phyloP scores from a whole-genome alignment of 2,113 vertebrate genomes.

The Elachura formosa region DNA sequence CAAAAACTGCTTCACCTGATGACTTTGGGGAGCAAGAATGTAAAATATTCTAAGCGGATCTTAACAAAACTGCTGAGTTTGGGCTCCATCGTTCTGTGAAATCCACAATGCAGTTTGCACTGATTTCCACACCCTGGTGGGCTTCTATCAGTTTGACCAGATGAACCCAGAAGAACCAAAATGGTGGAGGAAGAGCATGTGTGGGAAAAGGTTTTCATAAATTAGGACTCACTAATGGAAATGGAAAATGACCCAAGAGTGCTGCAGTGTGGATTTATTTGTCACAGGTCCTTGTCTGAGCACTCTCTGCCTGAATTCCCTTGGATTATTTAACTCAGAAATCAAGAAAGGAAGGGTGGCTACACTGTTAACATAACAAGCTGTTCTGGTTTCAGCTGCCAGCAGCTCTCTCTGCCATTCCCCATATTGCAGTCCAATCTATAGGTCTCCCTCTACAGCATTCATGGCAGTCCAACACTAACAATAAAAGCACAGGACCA shows the following conservation, averaged over 20 bases:
- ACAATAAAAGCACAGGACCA: neutral
- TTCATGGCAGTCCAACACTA: neutral
- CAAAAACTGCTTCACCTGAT: neutral
- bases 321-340: neutral
- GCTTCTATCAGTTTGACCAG: neutral
- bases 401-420: neutral
- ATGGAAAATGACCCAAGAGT: rapidly evolving
- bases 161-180: neutral
- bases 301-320: neutral
- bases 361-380: neutral
- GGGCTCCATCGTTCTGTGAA: neutral
- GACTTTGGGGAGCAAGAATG: neutral
- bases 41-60: neutral
- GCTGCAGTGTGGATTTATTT: neutral
- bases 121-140: neutral
- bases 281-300: neutral
- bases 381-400: neutral
- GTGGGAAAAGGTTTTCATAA: neutral
- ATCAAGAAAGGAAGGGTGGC: neutral
- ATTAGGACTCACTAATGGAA: neutral
- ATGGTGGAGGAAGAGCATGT: neutral
- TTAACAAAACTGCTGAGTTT: neutral
- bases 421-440: neutral
- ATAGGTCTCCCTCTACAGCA: neutral
- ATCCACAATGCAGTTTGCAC: neutral